Base-by-base conservation (phyloP, 2,797 vertebrate genomes). In the Naso thynnoides region DNA sequence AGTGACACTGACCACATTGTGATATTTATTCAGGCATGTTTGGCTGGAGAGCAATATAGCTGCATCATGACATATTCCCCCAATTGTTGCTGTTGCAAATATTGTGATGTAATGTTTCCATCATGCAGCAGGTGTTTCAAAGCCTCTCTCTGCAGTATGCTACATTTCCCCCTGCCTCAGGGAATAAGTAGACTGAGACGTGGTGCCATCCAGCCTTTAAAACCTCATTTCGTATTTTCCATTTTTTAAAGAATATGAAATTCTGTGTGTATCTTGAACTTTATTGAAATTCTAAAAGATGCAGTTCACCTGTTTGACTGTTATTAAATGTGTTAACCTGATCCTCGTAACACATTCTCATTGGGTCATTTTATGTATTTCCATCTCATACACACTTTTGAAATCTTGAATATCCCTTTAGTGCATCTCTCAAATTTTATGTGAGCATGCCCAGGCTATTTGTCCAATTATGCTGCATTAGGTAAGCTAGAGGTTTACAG, bases 121-220 rank as follows among this genome's bases (percentile, higher is more conserved):
- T 76, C 84, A 77, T 83, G 72, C 73, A 85, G 85, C 45, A 82
- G 70, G 70, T 72, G 67, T 76, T 81, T 71, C 48, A 75, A 39
- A 70, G 29, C 26, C 59, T 64, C 63, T 14, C 50, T 62, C 39
- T 31, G 61, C 65, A 15, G 27, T 36, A 36, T 8, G 39, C 29
- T 27, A 41, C 24, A 54, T 63, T 70, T 55, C 42, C 5, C 61
- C 47, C 47, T 16, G 23, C 73, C 66, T 85, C 42, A 23, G 73
- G 76, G 77, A 63, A 60, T 7, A 54, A 26, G 33, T 27, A 5
- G 1, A 72, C 19, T 21, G 26, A 79, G 53, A 59, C 50, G 31
- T 26, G 50, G 10, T 61, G 47, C 41, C 65, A 48, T 66, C 21
- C 66, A 59, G 67, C 38, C 39, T 69, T 53, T 59, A 38, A 61